A percentile compares a stretch with the other conserved stretches of the same genome.
Evolutionary conservation across 2,888 invertebrate species (phyloP).

Genomic region (Drosophila siamana): DNA sequence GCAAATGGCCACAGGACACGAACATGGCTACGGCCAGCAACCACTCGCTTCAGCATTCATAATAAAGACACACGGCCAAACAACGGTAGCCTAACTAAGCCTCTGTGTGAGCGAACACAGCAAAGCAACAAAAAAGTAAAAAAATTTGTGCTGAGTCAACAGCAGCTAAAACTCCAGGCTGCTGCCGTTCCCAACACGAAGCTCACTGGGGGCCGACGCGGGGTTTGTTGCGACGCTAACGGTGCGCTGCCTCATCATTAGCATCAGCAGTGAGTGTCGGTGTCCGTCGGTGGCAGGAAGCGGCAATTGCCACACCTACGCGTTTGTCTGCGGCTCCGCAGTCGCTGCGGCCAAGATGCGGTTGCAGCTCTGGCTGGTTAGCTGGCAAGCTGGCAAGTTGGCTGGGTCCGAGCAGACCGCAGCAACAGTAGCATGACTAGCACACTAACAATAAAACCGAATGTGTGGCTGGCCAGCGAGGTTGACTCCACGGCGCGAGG

Average conservation of each 20-base stretch:
- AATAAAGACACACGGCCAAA: conserved; percentile 72
- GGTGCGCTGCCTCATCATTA: conserved; percentile 66
- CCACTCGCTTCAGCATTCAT: conserved; percentile 34
- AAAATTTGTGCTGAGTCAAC: conserved; percentile 72
- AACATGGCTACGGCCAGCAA: conserved; percentile 47
- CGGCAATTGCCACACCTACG: conserved; percentile 61
- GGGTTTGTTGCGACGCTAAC: conserved; percentile 35
- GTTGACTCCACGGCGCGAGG: conserved; percentile 28
- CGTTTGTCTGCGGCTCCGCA: conserved; percentile 74
- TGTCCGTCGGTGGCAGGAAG: conserved; percentile 6
- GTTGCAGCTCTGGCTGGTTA: conserved; percentile 29
- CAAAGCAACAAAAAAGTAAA: conserved; percentile 12
- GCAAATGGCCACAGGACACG: conserved; percentile 76
- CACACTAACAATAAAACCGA: conserved; percentile 76
- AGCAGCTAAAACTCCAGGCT: conserved; percentile 34
- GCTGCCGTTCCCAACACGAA: conserved; percentile 21
- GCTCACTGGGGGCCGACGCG: too few relatives aligned
- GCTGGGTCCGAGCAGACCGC: conserved; percentile 39
- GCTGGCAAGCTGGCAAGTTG: too few relatives aligned
- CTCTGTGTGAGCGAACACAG: conserved; percentile 32
- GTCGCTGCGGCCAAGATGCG: conserved; percentile 73
- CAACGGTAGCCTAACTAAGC: conserved; percentile 58
- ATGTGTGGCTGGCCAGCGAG: conserved; percentile 59
- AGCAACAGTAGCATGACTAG: conserved; percentile 32
- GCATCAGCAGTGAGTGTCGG: conserved; percentile 45